Conservation (phyloP, 2,888 invertebrate genomes). For the Glyphotaelius pellucidus region DNA sequence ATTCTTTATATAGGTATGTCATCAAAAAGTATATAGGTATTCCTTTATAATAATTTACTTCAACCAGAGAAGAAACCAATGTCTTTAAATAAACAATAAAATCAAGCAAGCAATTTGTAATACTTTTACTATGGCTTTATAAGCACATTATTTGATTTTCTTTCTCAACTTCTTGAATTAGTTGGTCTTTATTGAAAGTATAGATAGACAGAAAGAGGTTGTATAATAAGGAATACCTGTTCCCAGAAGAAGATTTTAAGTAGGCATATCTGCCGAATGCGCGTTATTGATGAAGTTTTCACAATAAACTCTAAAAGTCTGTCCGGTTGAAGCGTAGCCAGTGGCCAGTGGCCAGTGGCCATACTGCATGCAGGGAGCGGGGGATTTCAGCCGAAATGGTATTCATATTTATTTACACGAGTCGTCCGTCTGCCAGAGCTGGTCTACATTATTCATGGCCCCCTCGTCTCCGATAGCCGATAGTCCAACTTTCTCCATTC, state of each 20-base stretch:
- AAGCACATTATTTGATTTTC: no score
- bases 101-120: background rate
- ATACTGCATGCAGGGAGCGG: background rate
- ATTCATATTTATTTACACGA: constrained; percentile 39
- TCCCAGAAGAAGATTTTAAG: no score
- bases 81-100: background rate
- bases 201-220: no score
- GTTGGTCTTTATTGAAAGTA: no score
- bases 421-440: constrained; percentile 33
- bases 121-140: background rate
- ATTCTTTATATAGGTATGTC: no score
- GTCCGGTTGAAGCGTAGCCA: background rate
- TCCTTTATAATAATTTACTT: background rate
- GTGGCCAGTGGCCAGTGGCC: background rate
- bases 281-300: background rate
- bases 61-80: no score
- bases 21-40: no score
- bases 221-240: no score
- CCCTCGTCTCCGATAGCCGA: constrained; percentile 21
- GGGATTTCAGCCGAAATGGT: background rate
- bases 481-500: constrained; percentile 20
- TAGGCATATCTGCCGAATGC: no score
- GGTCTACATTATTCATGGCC: constrained; percentile 40
- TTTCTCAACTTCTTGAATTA: no score
- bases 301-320: background rate